These are phyloP conservation scores for Ophioninae sp. DNA, from an alignment of 2,888 invertebrate genomes.

Conservation along the genomic window DNA sequence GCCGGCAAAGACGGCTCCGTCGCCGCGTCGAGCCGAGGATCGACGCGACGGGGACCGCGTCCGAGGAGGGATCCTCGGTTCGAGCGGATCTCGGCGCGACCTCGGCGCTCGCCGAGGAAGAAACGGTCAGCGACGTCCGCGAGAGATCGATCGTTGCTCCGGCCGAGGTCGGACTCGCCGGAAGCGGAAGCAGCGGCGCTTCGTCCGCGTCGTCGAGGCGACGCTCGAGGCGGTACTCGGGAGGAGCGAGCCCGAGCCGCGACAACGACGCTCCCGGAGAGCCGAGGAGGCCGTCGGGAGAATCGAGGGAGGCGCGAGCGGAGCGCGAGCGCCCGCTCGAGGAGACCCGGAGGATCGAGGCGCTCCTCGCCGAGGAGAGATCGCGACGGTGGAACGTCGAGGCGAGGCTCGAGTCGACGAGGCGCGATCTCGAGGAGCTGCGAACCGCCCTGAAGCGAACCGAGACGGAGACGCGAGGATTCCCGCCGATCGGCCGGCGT, in stretches of 20 bases:
- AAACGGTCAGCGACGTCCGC: not conserved
- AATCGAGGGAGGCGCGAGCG: slow-evolving; percentile 66
- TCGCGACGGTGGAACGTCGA: slow-evolving; percentile 73
- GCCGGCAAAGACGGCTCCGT: too few species aligned
- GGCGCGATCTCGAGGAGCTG: slow-evolving; percentile 69
- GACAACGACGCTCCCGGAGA: slow-evolving; percentile 27
- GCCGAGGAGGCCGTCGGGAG: slow-evolving; percentile 56
- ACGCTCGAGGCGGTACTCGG: too few species aligned
- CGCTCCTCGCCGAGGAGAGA: slow-evolving; percentile 72
- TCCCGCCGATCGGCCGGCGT: slow-evolving; percentile 73
- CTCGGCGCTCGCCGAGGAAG: slow-evolving; percentile 37
- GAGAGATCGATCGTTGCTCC: slow-evolving; percentile 2
- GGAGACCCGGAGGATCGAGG: slow-evolving; percentile 67
- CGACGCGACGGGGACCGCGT: not conserved
- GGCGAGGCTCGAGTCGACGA: slow-evolving; percentile 69
- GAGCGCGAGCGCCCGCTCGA: slow-evolving; percentile 71
- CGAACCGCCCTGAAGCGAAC: slow-evolving; percentile 71
- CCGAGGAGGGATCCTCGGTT: slow-evolving; percentile 65
- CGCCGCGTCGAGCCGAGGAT: not conserved
- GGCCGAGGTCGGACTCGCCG: not conserved
- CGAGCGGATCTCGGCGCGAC: slow-evolving; percentile 74
- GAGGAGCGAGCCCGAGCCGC: slow-evolving; percentile 24
- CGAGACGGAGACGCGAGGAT: slow-evolving; percentile 73
- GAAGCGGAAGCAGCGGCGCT: too few species aligned
- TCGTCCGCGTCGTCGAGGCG: too few species aligned